A percentile compares a stretch with the other conserved stretches of the same genome.
These are phyloP conservation scores for Drosophila rellima DNA, from an alignment of 2,888 invertebrate genomes.

Conservation along the genomic window DNA sequence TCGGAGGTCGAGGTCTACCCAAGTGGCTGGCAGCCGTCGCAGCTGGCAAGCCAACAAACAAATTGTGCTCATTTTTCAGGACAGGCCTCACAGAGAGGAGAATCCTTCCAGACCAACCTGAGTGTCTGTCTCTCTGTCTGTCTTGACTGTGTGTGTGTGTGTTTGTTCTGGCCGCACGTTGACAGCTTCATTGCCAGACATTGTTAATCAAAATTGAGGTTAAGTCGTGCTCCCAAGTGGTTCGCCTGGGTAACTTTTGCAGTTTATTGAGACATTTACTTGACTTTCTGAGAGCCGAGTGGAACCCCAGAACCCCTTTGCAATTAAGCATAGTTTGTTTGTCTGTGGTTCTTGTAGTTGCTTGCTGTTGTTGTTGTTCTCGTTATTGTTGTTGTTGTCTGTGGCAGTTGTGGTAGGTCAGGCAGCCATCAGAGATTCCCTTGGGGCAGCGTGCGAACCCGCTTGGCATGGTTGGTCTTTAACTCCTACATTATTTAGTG, in stretches of 20 bases:
- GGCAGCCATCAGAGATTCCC: slow-evolving; percentile 23
- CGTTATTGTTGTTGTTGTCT: slow-evolving; percentile 29
- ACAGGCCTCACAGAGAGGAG: slow-evolving; percentile 14
- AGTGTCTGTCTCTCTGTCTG: background rate
- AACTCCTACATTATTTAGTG: slow-evolving; percentile 26
- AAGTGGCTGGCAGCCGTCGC: slow-evolving; percentile 47
- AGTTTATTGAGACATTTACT: slow-evolving; percentile 71
- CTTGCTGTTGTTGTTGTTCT: background rate
- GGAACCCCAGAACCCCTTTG: slow-evolving; percentile 44
- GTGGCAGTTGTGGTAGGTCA: slow-evolving; percentile 58
- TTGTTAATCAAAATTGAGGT: slow-evolving; percentile 82
- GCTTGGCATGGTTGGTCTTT: slow-evolving; percentile 19
- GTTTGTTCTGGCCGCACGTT: slow-evolving; percentile 61
- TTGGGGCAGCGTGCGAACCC: slow-evolving; percentile 6
- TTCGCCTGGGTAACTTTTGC: slow-evolving; percentile 48
- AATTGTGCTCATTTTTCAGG: slow-evolving; percentile 76
- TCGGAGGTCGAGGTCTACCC: slow-evolving; percentile 24
- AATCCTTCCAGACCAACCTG: slow-evolving; percentile 16
- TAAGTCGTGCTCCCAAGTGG: slow-evolving; percentile 68
- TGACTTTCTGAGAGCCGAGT: slow-evolving; percentile 49
- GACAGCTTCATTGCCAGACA: slow-evolving; percentile 80
- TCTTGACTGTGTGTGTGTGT: slow-evolving; percentile 7
- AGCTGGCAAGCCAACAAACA: slow-evolving; percentile 63
- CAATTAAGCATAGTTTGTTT: slow-evolving; percentile 72
- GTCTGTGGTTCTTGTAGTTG: slow-evolving; percentile 30